Conservation (phyloP, 2,113 vertebrate genomes). For the Illadopsis cleaveri region DNA sequence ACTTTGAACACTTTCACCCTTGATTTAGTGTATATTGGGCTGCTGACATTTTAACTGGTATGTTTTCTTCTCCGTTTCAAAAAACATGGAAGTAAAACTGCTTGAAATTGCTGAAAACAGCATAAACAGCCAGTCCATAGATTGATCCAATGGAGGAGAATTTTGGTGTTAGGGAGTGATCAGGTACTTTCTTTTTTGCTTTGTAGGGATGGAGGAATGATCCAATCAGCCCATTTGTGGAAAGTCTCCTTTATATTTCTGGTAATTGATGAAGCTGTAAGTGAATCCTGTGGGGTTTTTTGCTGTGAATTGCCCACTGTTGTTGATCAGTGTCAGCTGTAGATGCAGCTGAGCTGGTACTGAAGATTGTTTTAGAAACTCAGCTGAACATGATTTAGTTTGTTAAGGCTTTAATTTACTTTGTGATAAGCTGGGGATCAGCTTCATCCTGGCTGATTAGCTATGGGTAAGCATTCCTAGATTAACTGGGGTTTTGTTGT, state of each 20-base stretch:
- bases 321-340: background rate
- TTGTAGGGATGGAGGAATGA: background rate
- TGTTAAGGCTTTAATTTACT: conserved; percentile 21
- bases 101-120: background rate
- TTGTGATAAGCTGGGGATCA: conserved; percentile 3
- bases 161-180: background rate
- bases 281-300: background rate
- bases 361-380: background rate
- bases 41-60: background rate
- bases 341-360: background rate
- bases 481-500: background rate
- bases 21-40: background rate
- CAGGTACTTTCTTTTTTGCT: background rate
- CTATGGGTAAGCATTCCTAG: background rate
- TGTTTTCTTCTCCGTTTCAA: background rate
- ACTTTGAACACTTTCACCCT: background rate
- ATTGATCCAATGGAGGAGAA: background rate
- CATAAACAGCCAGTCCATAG: background rate
- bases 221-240: background rate
- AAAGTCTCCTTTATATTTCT: background rate
- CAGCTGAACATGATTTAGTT: background rate
- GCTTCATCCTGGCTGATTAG: conserved; percentile 7
- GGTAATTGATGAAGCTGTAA: background rate
- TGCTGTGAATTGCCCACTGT: background rate
- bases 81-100: background rate